Base-by-base conservation (phyloP, 2,888 invertebrate genomes). In the Chymomyza procnemis region DNA sequence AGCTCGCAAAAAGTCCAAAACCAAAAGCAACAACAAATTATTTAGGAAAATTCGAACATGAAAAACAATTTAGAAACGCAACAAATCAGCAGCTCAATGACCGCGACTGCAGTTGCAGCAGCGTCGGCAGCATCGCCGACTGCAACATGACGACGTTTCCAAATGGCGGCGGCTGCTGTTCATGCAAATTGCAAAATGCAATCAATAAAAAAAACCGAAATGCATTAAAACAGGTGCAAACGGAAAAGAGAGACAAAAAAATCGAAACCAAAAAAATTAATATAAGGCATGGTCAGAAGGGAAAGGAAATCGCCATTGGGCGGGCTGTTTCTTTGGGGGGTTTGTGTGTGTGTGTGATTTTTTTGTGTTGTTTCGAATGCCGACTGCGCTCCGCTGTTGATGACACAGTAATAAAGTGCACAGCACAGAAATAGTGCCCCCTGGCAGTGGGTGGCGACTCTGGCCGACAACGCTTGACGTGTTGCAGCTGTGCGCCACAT, bases 71-170 rank as follows among this genome's bases (percentile, higher is more conserved):
- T 83, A 78, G 82, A 77, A 82, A 83, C 69, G 82, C 87, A 71
- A 86, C 87, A 83, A 83, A 83, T 86, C 83, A 86, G 82, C 76
- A 73, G 74, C 85, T 82, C 86, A 86, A 80, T 84, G 84, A 80
- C 80, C 79, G 79, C 80, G 71, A 77, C 77, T 61, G 56, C 60
- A 52, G 64, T n/a, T 41, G 41, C 46, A 19, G 21, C 34, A 41
- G 34, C 12, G 34, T 1, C 34, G 30, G 6, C 30, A 6, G 30
- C 30, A 6, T 4, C 30, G 12, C 3, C 34, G 34, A 41, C 34
- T 41, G 34, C 34, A 12, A 3, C 34, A 41, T 22, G 48, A 63
- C 69, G 70, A 22, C 69, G 70, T 67, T 65, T 63, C 4, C 19
- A 22, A 71, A 66, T 19, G 54, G 64, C 21, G 54, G 64, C 61